Conservation (phyloP, 2,797 vertebrate species). For the Eulemur mongoz region DNA sequence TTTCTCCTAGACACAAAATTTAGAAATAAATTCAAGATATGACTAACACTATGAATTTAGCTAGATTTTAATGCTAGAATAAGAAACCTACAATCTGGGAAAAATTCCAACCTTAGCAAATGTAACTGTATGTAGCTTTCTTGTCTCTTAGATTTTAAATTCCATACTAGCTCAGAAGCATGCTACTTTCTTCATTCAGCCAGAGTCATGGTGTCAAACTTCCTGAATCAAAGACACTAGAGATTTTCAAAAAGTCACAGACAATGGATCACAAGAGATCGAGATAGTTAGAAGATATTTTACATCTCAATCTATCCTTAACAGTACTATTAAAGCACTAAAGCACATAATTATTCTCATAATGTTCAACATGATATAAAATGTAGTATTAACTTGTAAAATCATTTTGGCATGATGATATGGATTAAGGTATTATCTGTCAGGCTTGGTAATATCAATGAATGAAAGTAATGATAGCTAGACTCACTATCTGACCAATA, state of each 20-base stretch:
- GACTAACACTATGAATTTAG: conserved; percentile 38
- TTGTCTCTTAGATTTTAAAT: background rate
- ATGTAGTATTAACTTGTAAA: background rate
- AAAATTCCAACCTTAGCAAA: conserved; percentile 48
- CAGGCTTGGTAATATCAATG: background rate
- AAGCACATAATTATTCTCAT: background rate
- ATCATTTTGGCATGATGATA: conserved; percentile 24
- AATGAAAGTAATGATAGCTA: background rate
- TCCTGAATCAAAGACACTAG: conserved; percentile 41
- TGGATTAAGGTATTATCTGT: background rate
- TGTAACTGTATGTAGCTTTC: background rate
- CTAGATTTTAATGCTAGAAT: conserved; percentile 56
- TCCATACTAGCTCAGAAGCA: background rate
- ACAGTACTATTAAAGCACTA: background rate
- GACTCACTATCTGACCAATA: background rate
- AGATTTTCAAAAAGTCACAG: background rate
- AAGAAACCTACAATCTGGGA: background rate
- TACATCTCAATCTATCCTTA: background rate
- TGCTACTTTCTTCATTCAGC: background rate
- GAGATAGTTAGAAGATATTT: conserved; percentile 34
- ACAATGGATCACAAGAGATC: background rate
- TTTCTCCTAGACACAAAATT: background rate
- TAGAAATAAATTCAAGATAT: conserved; percentile 56
- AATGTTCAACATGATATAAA: conserved; percentile 29
- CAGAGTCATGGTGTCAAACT: background rate